Base-by-base conservation (phyloP, 1,140 invertebrate genomes). In the Thalassaphorura encarpata region DNA sequence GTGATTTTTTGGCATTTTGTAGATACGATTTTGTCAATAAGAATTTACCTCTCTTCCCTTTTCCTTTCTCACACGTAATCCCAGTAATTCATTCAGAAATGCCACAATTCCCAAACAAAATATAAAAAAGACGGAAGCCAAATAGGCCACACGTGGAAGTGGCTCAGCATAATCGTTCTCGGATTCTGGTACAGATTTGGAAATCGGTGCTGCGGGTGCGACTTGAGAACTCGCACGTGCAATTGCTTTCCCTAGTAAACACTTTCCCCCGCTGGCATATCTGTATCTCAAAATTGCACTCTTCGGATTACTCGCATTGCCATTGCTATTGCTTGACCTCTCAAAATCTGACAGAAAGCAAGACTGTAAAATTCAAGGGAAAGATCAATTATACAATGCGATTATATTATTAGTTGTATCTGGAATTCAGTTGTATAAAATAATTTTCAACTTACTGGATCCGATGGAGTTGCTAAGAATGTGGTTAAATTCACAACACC, bases 31-130 rank as follows among this genome's bases (percentile, higher is more conserved):
- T 23, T 23, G 18, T 16, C 21, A 23, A 45, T 28, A 8, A 29
- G 13, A 24, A 49, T 13, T 49, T 33, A 54, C 53, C n/a, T 52
- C 27, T 8, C 53, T 43, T 18, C 24, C 24, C 33, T 54, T 54
- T 26, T 54, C 53, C n/a, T 36, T 51, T 24, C 48, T 33, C 21
- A 51, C 16, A 5, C 48, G 11, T 3, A 51, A 15, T 13, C 28
- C 26, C 4, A 52, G 40, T 21, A 52, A 6, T 28, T 52, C 48
- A 11, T 27, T 27, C 28, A 21, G 28, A 16, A 51, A 39, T 13
- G 48, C 48, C 11, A 51, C 48, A 29, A 51, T 33, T 33, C 21
- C 48, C 6, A 51, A 19, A 24, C 48, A 36, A 4, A 51, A 26
- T 8, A 51, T 11, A 19, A 29, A 36, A 13, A 51, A 21, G 31